Percentiles rank a stretch among this genome's conserved stretches.
These are phyloP conservation scores for Monoplex corrugatus DNA, from an alignment of 2,888 invertebrate species.

Conservation along the genomic window DNA sequence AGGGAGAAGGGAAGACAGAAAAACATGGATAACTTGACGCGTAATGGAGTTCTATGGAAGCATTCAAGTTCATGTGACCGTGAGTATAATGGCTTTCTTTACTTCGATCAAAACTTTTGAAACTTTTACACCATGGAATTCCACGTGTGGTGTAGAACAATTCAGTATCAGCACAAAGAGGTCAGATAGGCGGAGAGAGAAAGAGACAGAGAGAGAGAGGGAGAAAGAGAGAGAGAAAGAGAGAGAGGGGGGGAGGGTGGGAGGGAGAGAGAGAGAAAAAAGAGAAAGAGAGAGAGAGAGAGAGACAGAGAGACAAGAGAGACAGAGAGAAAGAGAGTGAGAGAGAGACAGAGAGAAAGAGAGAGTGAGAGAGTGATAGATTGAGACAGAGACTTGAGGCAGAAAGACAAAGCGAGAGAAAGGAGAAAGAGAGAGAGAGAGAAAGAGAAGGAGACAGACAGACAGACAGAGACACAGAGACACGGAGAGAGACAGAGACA, in stretches of 20 bases:
- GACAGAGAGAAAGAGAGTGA: no score
- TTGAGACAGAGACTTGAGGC: neutral
- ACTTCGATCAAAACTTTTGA: no score
- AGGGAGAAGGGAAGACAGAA: neutral
- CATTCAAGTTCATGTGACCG: no score
- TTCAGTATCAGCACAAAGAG: no score
- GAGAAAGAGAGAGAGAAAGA: neutral
- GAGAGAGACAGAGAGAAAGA: no score
- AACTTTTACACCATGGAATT: no score
- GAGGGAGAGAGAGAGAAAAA: neutral
- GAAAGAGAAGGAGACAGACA: neutral
- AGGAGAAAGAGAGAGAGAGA: neutral
- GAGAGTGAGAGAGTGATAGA: neutral
- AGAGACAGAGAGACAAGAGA: slow-evolving; percentile 10
- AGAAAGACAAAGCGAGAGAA: neutral
- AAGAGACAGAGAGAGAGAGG: slow-evolving; percentile 18
- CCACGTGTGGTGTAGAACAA: no score
- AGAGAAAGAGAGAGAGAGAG: slow-evolving; percentile 20
- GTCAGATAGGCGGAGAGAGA: no score
- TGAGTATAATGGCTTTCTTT: no score
- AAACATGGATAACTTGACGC: no score
- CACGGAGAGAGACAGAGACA: slow-evolving; percentile 14
- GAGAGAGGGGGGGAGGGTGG: neutral
- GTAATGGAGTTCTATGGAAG: no score
- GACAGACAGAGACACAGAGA: neutral